Conservation (phyloP, 2,797 vertebrate genomes). For the Iguana delicatissima region DNA sequence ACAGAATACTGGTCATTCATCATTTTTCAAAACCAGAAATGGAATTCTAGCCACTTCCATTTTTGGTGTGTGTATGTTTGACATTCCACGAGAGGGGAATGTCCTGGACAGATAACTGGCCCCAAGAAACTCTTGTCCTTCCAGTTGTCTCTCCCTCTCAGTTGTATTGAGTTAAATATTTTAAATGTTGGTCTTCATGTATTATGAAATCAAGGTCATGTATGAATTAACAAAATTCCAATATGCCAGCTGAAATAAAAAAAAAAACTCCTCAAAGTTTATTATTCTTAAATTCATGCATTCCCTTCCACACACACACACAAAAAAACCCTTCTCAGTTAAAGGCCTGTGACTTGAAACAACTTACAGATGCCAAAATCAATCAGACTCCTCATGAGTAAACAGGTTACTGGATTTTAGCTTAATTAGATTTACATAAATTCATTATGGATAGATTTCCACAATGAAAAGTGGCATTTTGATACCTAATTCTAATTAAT, state of each 20-base stretch:
- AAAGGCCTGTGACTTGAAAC: not conserved
- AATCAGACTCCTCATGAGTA: slow-evolving; percentile 11
- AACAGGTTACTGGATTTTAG: slow-evolving; percentile 37
- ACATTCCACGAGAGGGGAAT: not conserved
- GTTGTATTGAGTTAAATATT: slow-evolving; percentile 11
- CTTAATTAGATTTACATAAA: slow-evolving; percentile 32
- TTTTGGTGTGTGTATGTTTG: not conserved
- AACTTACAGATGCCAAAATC: not conserved
- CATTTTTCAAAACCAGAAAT: not conserved
- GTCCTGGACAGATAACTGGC: too few species aligned
- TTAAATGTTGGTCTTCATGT: not conserved
- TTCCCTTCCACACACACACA: not conserved
- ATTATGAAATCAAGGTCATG: slow-evolving; percentile 11
- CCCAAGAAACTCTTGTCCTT: too few species aligned
- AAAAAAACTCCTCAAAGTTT: not conserved
- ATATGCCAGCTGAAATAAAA: not conserved
- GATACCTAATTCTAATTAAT: slow-evolving; percentile 27
- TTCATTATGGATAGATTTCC: slow-evolving; percentile 36
- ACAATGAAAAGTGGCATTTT: slow-evolving; percentile 41
- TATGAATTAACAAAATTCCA: not conserved
- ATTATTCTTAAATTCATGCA: not conserved
- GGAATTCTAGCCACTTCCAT: too few species aligned
- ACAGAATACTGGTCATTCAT: too few species aligned
- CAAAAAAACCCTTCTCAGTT: not conserved
- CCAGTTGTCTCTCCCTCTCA: not conserved